Percentiles rank a stretch among this genome's conserved stretches.
Conservation (phyloP, 2,797 vertebrate species). For the Syngnathus rostellatus region DNA sequence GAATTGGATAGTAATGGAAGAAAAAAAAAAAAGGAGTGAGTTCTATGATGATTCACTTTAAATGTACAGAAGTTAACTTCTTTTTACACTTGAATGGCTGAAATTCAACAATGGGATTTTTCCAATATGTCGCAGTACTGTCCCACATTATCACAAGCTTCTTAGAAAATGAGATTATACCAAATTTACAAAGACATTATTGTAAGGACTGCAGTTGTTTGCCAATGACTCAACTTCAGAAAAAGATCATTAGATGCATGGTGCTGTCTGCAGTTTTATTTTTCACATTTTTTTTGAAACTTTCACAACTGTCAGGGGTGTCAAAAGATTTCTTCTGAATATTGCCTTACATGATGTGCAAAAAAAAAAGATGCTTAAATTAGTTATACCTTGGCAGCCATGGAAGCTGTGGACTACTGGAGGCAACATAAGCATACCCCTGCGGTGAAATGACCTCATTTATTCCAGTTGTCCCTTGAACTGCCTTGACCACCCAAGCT, state of each 20-base stretch:
- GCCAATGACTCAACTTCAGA: no score
- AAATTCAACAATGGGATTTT: no score
- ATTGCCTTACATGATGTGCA: neutral
- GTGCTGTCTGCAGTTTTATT: neutral
- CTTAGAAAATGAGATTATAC: neutral
- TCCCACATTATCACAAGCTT: neutral
- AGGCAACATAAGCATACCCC: slow-evolving; percentile 36
- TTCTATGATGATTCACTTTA: neutral
- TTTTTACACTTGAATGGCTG: no score
- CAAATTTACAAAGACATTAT: neutral
- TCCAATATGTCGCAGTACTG: no score
- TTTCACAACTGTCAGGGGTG: neutral
- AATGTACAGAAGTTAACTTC: no score
- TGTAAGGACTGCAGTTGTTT: neutral
- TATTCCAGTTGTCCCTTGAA: slow-evolving; percentile 35
- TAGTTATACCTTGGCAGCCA: slow-evolving; percentile 24
- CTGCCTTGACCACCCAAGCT: slow-evolving; percentile 12
- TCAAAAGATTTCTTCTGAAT: neutral
- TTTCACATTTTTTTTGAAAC: neutral
- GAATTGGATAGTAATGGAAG: neutral
- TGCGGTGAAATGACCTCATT: slow-evolving; percentile 55
- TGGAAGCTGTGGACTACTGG: neutral
- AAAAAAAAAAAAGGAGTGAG: neutral
- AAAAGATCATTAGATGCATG: neutral
- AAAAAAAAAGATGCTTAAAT: slow-evolving; percentile 1